Evolutionary conservation across 2,888 invertebrate genomes (phyloP), one percentile per base, ranked within the genome.

Genomic region (Cosmorhoe ocellata): DNA sequence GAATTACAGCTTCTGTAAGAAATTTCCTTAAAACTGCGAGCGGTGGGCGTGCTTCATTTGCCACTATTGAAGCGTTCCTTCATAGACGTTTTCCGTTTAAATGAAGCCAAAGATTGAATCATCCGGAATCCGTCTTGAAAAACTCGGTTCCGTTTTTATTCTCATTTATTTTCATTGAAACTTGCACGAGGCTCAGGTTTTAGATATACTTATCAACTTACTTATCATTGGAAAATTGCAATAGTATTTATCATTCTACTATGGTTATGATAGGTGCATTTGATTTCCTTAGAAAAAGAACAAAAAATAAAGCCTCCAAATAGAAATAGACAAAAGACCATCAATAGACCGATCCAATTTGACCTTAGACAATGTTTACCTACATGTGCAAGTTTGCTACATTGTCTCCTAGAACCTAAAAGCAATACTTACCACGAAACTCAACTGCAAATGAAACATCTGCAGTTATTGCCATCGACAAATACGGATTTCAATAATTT

Each of bases 1-100:
- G 85, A 85, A 84, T 87, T 84, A 84, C 83, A 74, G 77, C 76
- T 81, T 79, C 80, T 78, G 77, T 81, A 77, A 81, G 81, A 81
- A 81, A 81, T 81, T 74, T 84, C 76, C 84, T 85, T 84, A 82
- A 84, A 83, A 81, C 81, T 83, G 79, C 74, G 69, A 76, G 77
- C 77, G 72, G 69, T 69, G 76, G 77, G 70, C 82, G 79, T 77
- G 87, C 83, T 84, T 88, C 86, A 86, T 88, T 88, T 88, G 85
- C 83, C 71, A 84, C 86, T 76, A 87, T 87, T 88, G 85, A 88
- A 69, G 67, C 74, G 69, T 75, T 72, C 69, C 70, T 72, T 69
- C 69, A 76, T 79, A 76, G 72, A 61, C 67, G 67, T 63, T 68
- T 79, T 75, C 73, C 71, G 69, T 76, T 78, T 71, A 79, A 79